Conservation (phyloP, 2,888 invertebrate species). For the Lamproptera curius region DNA sequence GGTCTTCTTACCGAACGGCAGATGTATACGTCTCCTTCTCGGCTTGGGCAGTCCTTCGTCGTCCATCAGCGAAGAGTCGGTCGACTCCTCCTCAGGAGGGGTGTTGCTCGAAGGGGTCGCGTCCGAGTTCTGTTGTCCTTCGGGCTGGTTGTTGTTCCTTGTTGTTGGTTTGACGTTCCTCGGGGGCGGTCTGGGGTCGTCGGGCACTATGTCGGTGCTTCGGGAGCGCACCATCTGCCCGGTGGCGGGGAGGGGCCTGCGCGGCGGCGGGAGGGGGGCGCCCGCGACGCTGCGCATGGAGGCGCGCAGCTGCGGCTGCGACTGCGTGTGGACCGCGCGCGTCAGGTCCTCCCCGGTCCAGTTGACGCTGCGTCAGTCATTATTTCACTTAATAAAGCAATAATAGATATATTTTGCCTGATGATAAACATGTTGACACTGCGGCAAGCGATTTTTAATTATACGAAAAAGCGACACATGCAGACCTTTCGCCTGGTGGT, state of each 20-base stretch:
- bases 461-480: too few relatives aligned
- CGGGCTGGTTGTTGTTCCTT: slow-evolving; percentile 2
- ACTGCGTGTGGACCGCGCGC: slow-evolving; percentile 50
- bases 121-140: slow-evolving; percentile 33
- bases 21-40: slow-evolving; percentile 80
- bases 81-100: slow-evolving; percentile 82
- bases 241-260: slow-evolving; percentile 31
- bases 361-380: slow-evolving; percentile 54
- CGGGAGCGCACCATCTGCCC: slow-evolving; percentile 47
- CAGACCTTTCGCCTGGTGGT: too few relatives aligned
- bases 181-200: slow-evolving; percentile 42
- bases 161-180: slow-evolving; percentile 39
- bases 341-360: slow-evolving; percentile 65
- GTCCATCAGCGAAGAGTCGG: slow-evolving; percentile 83
- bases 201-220: slow-evolving; percentile 46
- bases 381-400: too few relatives aligned
- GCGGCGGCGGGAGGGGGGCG: slow-evolving; percentile 30
- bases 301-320: slow-evolving; percentile 54
- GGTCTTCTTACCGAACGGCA: slow-evolving; percentile 80
- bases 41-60: slow-evolving; percentile 76
- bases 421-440: too few relatives aligned
- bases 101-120: slow-evolving; percentile 54
- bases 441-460: too few relatives aligned
- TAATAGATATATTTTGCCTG: too few relatives aligned
- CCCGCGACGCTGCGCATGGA: slow-evolving; percentile 37